Base-by-base conservation (phyloP, 2,888 invertebrate genomes). In the Idaea biselata region DNA sequence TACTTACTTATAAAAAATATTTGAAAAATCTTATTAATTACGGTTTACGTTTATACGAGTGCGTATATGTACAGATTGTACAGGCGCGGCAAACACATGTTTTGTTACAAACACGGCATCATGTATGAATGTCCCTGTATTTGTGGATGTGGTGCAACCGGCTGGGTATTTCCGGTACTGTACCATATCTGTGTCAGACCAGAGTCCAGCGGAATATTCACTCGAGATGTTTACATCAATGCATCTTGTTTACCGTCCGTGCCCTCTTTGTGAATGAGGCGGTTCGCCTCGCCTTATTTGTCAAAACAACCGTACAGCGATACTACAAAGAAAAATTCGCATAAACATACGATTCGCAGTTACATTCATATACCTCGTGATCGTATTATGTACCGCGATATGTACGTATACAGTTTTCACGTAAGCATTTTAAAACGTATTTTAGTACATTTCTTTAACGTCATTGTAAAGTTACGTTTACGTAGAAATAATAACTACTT, bases 171-270 rank as follows among this genome's bases (percentile, higher is more conserved):
- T 89, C 86, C 87, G 85, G 82, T 81, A 78, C 76, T 74, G 74
- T 76, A 73, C 72, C 74, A 76, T 81, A 78, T 78, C 80, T 77
- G 73, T 76, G 72, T 77, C 74, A 68, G 77, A 73, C 69, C 83
- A 80, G 81, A 86, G 87, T 87, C 85, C 87, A 87, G 75, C 75
- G 86, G 87, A 88, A 89, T 88, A 85, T 89, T 90, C 86, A 89
- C 76, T 76, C 44, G 80, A 77, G 79, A 74, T 78, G 79, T 79
- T 80, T 76, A 77, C 77, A 71, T 74, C 82, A 83, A 80, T 85
- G 85, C 84, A 82, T 81, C 79, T 68, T 86, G 84, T 86, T 86
- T 87, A 83, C 81, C 82, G 80, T 80, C 70, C 73, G 63, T 68
- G 64, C 66, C 44, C 44, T 44, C 44, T 14, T 44, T 44, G 44